Conservation (phyloP, 1,140 invertebrate species). For the Leptinotarsa defecta region DNA sequence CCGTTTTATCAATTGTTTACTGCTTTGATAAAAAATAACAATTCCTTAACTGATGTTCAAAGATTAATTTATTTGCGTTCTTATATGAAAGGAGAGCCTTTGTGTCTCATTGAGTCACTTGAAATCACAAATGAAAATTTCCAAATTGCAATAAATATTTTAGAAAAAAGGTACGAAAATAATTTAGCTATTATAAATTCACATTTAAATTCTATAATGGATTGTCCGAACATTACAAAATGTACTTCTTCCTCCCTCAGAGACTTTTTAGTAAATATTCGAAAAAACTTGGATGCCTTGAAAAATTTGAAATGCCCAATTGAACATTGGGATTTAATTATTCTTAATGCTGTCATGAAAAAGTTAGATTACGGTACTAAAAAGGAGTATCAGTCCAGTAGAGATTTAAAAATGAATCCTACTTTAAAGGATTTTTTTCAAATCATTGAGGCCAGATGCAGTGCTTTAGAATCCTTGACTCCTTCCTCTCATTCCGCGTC, state of each 20-base stretch:
- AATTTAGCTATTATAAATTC: slow-evolving; percentile 10
- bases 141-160: slow-evolving; percentile 20
- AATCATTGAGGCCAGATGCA: neutral
- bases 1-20: slow-evolving; percentile 24
- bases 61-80: slow-evolving; percentile 23
- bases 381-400: slow-evolving; percentile 15
- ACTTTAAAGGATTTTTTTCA: slow-evolving; percentile 21
- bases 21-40: slow-evolving; percentile 20
- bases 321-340: slow-evolving; percentile 22
- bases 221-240: slow-evolving; percentile 10
- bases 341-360: slow-evolving; percentile 12
- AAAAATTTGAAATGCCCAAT: slow-evolving; percentile 22
- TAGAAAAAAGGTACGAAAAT: slow-evolving; percentile 21
- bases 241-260: slow-evolving; percentile 21
- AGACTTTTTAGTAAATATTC: slow-evolving; percentile 16
- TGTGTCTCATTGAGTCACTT: slow-evolving; percentile 17
- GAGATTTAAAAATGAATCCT: slow-evolving; percentile 4
- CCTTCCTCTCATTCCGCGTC: neutral
- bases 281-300: slow-evolving; percentile 9
- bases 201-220: slow-evolving; percentile 14
- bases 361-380: slow-evolving; percentile 24
- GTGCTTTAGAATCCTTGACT: slow-evolving; percentile 3
- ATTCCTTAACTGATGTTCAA: slow-evolving; percentile 14
- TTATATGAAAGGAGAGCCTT: slow-evolving; percentile 21
- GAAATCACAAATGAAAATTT: slow-evolving; percentile 27